phyloP scores from a whole-genome alignment of 2,888 invertebrate species.

The Phengaris alcon region DNA sequence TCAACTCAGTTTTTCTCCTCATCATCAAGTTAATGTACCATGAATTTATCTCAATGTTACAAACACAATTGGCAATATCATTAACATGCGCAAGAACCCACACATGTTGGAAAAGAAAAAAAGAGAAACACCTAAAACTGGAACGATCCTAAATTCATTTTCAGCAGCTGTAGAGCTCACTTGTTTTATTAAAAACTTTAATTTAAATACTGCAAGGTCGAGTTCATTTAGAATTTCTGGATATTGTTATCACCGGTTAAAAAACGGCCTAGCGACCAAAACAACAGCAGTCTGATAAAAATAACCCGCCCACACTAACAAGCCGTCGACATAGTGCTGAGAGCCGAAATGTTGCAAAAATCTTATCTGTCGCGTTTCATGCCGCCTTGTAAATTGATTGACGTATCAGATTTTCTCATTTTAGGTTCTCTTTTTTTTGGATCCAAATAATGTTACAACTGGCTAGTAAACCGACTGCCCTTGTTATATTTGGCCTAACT shows the following conservation, averaged over 20 bases:
- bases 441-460: no score
- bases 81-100: no score
- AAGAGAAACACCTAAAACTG: not conserved
- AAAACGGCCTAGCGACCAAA: not conserved
- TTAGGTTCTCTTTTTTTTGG: no score
- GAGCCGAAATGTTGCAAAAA: not conserved
- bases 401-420: not conserved
- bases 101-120: not conserved
- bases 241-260: not conserved
- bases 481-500: no score
- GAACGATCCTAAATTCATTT: not conserved
- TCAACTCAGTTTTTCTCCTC: no score
- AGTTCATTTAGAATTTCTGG: not conserved
- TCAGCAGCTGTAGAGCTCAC: not conserved
- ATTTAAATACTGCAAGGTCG: not conserved
- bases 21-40: no score
- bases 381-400: not conserved
- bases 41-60: no score
- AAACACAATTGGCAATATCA: no score
- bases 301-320: slow-evolving; percentile 12
- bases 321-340: not conserved
- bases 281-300: slow-evolving; percentile 8
- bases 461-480: no score
- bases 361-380: not conserved
- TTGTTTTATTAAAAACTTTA: not conserved